Conservation (phyloP, 2,888 invertebrate genomes). For the Eupithecia subfuscata region DNA sequence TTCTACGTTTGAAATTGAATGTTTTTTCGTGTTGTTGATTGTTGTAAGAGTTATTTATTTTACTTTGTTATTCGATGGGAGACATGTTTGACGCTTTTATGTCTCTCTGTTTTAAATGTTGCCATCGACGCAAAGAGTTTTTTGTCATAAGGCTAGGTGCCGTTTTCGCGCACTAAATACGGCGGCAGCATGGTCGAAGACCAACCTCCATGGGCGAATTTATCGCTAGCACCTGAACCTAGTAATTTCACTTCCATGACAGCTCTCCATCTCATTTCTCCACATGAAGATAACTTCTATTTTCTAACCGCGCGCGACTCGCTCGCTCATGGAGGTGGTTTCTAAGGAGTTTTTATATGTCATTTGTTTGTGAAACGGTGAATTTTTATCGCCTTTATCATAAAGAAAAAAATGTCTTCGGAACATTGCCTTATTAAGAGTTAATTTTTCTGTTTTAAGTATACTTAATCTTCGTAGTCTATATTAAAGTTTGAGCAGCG, state of each 20-base stretch:
- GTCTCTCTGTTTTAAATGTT: constrained; percentile 3
- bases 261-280: background rate
- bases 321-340: background rate
- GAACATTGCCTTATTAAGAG: constrained; percentile 30
- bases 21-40: constrained; percentile 37
- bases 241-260: background rate
- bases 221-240: background rate
- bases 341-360: constrained; percentile 8
- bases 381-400: constrained; percentile 17
- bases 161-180: background rate
- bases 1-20: constrained; percentile 40
- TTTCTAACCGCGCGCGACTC: background rate
- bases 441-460: constrained; percentile 11
- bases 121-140: too few species aligned
- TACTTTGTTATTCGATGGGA: constrained; percentile 26
- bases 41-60: constrained; percentile 40
- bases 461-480: background rate
- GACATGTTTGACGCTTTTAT: constrained; percentile 15
- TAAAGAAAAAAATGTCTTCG: constrained; percentile 10
- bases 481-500: background rate
- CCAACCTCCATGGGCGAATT: background rate
- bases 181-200: background rate
- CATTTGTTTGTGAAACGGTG: constrained; percentile 16
- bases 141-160: background rate
- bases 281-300: background rate